Base-by-base conservation (phyloP, 2,888 invertebrate genomes). In the Autographa gamma region DNA sequence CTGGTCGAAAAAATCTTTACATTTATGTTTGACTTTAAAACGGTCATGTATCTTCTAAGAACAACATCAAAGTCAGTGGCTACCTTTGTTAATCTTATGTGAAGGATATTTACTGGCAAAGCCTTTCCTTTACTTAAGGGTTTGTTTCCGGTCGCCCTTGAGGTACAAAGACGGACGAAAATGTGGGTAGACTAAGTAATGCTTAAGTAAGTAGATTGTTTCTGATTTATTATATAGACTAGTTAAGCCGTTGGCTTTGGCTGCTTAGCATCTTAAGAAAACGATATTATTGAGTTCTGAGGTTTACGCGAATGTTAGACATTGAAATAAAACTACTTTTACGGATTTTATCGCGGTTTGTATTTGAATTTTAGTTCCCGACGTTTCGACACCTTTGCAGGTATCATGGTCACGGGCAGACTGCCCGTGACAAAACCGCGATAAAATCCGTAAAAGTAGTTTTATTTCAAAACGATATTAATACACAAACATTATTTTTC, bases 81-180 rank as follows among this genome's bases (percentile, higher is more conserved):
- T 48, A n/a, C 31, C 61, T 60, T 68, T 76, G 68, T 48, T 63
- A 32, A 56, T 48, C 16, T 70, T 63, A 64, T 64, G 66, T 58
- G 34, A 64, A 43, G 0, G 5, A 63, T 60, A 66, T 77, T 77
- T 68, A 68, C 32, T 71, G 14, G 64, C 58, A 31, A 65, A 66
- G 59, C 34, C 34, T 71, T 77, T 77, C 74, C 74, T 67, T 74
- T 71, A 74, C 77, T 74, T 66, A 74, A 48, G 16, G 25, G 8
- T 31, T 18, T 61, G 18, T 67, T 74, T 77, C 77, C 77, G 61
- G 11, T 61, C 31, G 16, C n/a, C 41, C 58, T 58, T 43, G 31
- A 65, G 2, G 25, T 58, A 58, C n/a, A n/a, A 52, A 52, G 41
- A 38, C 19, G 8, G 6, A 25, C 16, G 25, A 25, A 72, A 63